Conservation (phyloP, 35 echinoderm and acorn worm genomes). For the Antedon bifida region DNA sequence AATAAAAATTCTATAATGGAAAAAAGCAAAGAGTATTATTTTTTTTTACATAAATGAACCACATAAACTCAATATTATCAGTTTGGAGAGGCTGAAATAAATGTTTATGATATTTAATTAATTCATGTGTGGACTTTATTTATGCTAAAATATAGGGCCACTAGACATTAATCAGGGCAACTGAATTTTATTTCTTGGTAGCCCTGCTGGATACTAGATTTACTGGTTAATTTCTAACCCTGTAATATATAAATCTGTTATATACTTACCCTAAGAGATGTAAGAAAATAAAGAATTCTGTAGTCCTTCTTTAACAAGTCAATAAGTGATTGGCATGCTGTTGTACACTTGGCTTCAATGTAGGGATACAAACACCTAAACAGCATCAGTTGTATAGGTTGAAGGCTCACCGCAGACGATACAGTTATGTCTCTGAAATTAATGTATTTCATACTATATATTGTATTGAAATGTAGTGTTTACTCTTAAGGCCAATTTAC, state of each 20-base stretch:
- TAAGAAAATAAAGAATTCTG: constrained; percentile 35
- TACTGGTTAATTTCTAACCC: no score
- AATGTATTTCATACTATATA: background rate
- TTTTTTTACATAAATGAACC: background rate
- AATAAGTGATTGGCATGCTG: constrained; percentile 34
- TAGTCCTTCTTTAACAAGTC: constrained; percentile 36
- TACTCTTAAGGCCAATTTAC: no score
- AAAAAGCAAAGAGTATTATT: background rate
- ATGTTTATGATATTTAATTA: no score
- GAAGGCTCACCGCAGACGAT: background rate
- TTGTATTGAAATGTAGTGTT: no score
- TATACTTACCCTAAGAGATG: constrained; percentile 51
- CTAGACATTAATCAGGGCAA: no score
- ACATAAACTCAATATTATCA: no score
- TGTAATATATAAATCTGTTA: no score
- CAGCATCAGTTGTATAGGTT: constrained; percentile 46
- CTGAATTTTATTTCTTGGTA: no score
- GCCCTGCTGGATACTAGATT: no score
- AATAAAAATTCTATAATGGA: constrained; percentile 51
- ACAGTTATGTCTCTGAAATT: background rate
- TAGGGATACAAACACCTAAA: constrained; percentile 51
- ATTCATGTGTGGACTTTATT: no score
- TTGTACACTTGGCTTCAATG: constrained; percentile 37
- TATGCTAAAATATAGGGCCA: no score
- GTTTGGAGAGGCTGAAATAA: no score